Percentiles rank a stretch among this genome's conserved stretches.
Conservation (phyloP, 2,888 invertebrate species). For the Agrotis exclamationis region DNA sequence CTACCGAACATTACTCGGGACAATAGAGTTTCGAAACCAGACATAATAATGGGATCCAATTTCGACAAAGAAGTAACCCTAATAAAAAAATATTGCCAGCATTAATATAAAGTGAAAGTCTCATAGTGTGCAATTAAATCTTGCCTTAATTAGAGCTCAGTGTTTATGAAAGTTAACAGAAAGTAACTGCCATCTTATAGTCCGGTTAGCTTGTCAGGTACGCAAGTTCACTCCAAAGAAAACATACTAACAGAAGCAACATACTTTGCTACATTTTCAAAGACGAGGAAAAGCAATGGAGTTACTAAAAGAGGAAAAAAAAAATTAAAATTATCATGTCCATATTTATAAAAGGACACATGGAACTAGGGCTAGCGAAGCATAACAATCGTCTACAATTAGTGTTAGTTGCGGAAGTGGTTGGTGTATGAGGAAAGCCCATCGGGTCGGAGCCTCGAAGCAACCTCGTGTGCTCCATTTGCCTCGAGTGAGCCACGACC, state of each 20-base stretch:
- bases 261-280: constrained; percentile 19
- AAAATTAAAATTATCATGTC: constrained; percentile 51
- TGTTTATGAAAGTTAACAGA: constrained; percentile 49
- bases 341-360: constrained; percentile 70
- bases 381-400: constrained; percentile 74
- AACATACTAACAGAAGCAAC: constrained; percentile 2
- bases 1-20: constrained; percentile 32
- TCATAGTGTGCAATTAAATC: constrained; percentile 12
- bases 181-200: constrained; percentile 30
- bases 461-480: constrained; percentile 76
- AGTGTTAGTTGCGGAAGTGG: constrained; percentile 74
- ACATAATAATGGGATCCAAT: constrained; percentile 32
- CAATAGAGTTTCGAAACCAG: constrained; percentile 44
- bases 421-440: constrained; percentile 81
- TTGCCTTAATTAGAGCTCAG: constrained; percentile 38
- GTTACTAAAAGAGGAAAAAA: constrained; percentile 43
- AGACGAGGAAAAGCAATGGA: constrained; percentile 22
- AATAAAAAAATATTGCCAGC: constrained; percentile 33
- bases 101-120: constrained; percentile 39
- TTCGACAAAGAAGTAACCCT: neutral
- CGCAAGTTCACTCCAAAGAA: constrained; percentile 5
- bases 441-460: constrained; percentile 71
- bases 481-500: constrained; percentile 72
- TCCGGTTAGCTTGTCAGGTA: constrained; percentile 23
- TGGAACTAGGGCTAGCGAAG: constrained; percentile 66